Conservation (phyloP, 2,113 vertebrate species). For the sheep (Ovis aries) region ARS-UI_Ramb_v3.0 NC_056074.1:23887001-23887500, state of each 20-base stretch:
- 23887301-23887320: not conserved
- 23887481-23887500: not conserved
- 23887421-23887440: not conserved
- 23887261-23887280: not conserved
- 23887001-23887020: not conserved
- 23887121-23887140: not conserved
- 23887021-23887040: not conserved
- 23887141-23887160: not conserved
- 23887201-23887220: not conserved
- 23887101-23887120: not conserved
- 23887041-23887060: not conserved
- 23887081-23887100: not conserved
- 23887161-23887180: not conserved
- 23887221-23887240: not conserved
- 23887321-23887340: not conserved
- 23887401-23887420: not conserved
- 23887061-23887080: not conserved
- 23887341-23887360: not conserved
- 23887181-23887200: not conserved
- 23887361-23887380: not conserved
- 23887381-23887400: not conserved
- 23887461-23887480: not conserved
- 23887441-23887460: not conserved
- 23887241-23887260: not conserved
- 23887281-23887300: not conserved